A percentile compares a stretch with the other conserved stretches of the same genome.
Evolutionary conservation across 2,888 invertebrate genomes (phyloP).

Genomic region (Nebria salina): DNA sequence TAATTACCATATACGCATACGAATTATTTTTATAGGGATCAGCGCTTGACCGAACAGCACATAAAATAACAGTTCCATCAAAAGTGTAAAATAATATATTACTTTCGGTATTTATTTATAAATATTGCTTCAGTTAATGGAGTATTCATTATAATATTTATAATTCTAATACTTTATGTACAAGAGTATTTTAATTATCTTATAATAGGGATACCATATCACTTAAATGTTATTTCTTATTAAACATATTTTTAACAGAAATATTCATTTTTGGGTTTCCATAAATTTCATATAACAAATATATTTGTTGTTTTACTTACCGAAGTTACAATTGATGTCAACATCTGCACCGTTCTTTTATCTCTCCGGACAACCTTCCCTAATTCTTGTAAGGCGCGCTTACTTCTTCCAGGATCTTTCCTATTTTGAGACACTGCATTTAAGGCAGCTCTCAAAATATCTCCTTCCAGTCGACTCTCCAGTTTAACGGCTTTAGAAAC

Average conservation of each 20-base stretch:
- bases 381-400: slow-evolving; percentile 22
- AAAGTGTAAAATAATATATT: not conserved
- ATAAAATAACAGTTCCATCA: not conserved
- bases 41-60: not conserved
- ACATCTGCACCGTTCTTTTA: slow-evolving; percentile 28
- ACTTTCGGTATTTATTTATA: not conserved
- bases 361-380: slow-evolving; percentile 31
- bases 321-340: slow-evolving; percentile 23
- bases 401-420: slow-evolving; percentile 34
- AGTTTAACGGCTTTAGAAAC: slow-evolving; percentile 26
- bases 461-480: slow-evolving; percentile 28
- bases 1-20: not conserved
- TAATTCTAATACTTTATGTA: too few species aligned
- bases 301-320: slow-evolving; percentile 18
- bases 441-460: slow-evolving; percentile 30
- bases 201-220: too few species aligned
- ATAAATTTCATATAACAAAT: too few species aligned
- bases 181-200: too few species aligned
- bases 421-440: slow-evolving; percentile 20
- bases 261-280: too few species aligned
- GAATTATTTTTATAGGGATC: not conserved
- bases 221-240: too few species aligned
- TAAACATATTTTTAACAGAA: too few species aligned
- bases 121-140: too few species aligned
- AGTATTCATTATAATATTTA: too few species aligned